Conservation (phyloP, 2,797 vertebrate species). For the Typhlichthys subterraneus region DNA sequence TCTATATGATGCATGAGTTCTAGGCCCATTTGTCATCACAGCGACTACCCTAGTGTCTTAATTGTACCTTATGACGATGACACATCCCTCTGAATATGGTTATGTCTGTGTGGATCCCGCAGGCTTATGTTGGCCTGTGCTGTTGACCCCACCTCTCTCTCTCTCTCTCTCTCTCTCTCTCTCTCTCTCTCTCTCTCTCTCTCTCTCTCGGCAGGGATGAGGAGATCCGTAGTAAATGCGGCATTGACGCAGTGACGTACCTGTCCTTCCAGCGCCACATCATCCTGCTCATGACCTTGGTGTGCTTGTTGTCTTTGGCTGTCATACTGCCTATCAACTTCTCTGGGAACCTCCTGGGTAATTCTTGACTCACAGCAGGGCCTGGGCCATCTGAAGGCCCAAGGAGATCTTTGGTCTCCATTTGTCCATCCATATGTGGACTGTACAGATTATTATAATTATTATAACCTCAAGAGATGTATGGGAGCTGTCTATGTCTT, state of each 20-base stretch:
- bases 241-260: slow-evolving; percentile 92
- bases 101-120: not conserved
- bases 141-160: not conserved
- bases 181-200: slow-evolving; percentile 17
- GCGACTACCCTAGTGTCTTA: not conserved
- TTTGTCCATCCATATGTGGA: no score
- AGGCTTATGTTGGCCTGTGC: not conserved
- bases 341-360: slow-evolving; percentile 91
- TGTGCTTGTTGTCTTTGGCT: slow-evolving; percentile 92
- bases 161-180: slow-evolving; percentile 16
- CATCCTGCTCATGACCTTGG: slow-evolving; percentile 85
- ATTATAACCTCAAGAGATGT: no score
- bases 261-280: slow-evolving; percentile 96
- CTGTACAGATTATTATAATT: no score
- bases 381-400: slow-evolving; percentile 13
- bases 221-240: slow-evolving; percentile 95
- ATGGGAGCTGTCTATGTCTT: no score
- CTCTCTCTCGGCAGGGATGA: slow-evolving; percentile 81
- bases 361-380: slow-evolving; percentile 49
- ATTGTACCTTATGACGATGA: not conserved
- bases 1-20: slow-evolving; percentile 35
- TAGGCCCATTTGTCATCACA: slow-evolving; percentile 18
- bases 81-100: not conserved
- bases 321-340: slow-evolving; percentile 95
- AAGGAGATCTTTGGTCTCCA: no score